Evolutionary conservation across 1,140 invertebrate species (phyloP), one percentile per base, ranked within the genome.

Genomic region (Dendrolimus kikuchii): DNA sequence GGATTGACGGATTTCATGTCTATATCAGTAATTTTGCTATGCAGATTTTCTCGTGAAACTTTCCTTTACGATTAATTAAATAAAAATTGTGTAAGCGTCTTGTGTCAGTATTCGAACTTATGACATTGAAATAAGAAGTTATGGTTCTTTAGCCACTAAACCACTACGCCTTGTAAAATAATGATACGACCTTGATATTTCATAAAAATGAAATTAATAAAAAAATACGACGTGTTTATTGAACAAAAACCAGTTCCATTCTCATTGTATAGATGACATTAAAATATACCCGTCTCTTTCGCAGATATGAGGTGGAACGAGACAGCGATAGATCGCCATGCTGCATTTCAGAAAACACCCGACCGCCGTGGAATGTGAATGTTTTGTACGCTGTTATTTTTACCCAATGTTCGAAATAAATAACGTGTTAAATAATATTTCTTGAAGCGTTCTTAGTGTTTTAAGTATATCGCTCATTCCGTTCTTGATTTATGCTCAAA

Each of bases 401-500:
- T 23, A 23, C 23, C 23, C 23, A 23, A 23, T 23, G 23, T 23
- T 23, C 23, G 23, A 23, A 23, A 23, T 23, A 23, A 23, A 23
- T 23, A 23, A 23, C 23, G 23, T 3, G 23, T 23, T 23, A 23
- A 23, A 23, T 23, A 23, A 1, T 23, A 23, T 23, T 23, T 23
- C 23, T 23, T 23, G 23, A 23, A 23, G 23, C 23, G 23, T 23
- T 23, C 23, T 23, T 54, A 48, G 52, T 55, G 53, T 45, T 39
- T 36, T 6, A 40, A 42, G 49, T 37, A 40, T 47, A 46, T 48
- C 47, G 45, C 53, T 40, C 53, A 74, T 72, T 74, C 73, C 74
- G 73, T 74, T 73, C 71, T 53, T 64, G 53, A 60, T 53, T 23
- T 23, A 49, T 66, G 72, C 74, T 74, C 67, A 73, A 78, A 62